These are phyloP conservation scores for Tetranychus cinnabarinus DNA, from an alignment of 1,140 invertebrate species.

Conservation along the genomic window DNA sequence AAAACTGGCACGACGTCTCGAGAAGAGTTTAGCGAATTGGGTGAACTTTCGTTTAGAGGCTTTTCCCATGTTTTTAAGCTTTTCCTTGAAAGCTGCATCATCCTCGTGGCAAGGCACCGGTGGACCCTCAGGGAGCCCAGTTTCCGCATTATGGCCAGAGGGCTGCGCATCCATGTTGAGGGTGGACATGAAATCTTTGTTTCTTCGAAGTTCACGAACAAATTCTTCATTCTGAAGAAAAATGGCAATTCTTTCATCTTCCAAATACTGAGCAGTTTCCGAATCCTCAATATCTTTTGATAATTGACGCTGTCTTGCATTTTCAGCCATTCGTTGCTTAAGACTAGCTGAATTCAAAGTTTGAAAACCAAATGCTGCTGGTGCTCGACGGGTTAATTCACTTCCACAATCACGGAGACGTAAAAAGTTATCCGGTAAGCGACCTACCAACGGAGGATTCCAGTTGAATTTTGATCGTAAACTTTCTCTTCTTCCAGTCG, in stretches of 20 bases:
- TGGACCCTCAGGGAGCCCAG: neutral
- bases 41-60: conserved; percentile 56
- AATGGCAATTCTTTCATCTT: conserved; percentile 58
- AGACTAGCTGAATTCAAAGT: neutral
- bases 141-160: neutral
- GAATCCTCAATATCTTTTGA: conserved; percentile 21
- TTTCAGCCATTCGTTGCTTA: conserved; percentile 21
- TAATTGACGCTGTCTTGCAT: conserved; percentile 18
- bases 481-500: neutral
- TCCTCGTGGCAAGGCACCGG: conserved; percentile 30
- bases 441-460: conserved; percentile 55
- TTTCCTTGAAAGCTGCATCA: conserved; percentile 53
- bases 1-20: conserved; percentile 32
- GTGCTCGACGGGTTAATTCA: no score
- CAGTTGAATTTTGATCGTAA: conserved; percentile 30
- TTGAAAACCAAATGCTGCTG: no score
- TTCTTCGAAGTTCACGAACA: conserved; percentile 58
- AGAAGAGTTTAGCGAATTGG: conserved; percentile 49
- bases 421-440: conserved; percentile 52
- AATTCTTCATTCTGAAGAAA: conserved; percentile 81
- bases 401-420: conserved; percentile 18
- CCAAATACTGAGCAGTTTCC: conserved; percentile 32
- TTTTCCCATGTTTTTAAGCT: conserved; percentile 68
- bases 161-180: conserved; percentile 27
- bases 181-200: conserved; percentile 66